Conservation (phyloP, 2,888 invertebrate genomes). For the Mechanitis messenoides region DNA sequence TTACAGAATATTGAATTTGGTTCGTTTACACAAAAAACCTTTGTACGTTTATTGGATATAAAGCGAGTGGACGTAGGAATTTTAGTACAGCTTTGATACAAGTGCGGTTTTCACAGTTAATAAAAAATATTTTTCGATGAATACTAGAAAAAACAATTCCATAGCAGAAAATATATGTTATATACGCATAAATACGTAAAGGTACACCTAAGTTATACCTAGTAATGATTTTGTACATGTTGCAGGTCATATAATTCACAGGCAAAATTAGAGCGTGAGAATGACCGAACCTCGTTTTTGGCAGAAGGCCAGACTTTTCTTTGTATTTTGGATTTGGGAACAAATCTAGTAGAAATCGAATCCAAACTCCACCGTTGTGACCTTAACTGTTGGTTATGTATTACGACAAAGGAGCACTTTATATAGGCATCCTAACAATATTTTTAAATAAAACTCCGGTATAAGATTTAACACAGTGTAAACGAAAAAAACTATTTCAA, state of each 20-base stretch:
- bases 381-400: conserved; percentile 19
- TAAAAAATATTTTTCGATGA: too few species aligned
- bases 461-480: too few species aligned
- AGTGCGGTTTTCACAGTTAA: background rate
- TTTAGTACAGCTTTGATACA: conserved; percentile 9
- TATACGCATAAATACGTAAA: background rate
- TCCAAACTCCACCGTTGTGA: conserved; percentile 29
- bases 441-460: background rate
- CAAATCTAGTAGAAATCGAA: conserved; percentile 52
- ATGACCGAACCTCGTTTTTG: conserved; percentile 61
- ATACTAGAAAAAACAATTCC: too few species aligned
- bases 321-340: conserved; percentile 46
- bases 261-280: conserved; percentile 59
- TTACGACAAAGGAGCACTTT: conserved; percentile 6
- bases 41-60: conserved; percentile 23
- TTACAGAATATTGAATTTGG: conserved; percentile 27
- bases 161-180: background rate
- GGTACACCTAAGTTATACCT: background rate
- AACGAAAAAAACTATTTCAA: too few species aligned
- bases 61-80: conserved; percentile 18
- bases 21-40: conserved; percentile 26
- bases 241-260: conserved; percentile 47
- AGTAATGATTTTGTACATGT: background rate
- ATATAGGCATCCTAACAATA: too few species aligned
- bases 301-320: conserved; percentile 52